Conservation (phyloP, 1,140 invertebrate genomes). For the Mylabris phalerata region DNA sequence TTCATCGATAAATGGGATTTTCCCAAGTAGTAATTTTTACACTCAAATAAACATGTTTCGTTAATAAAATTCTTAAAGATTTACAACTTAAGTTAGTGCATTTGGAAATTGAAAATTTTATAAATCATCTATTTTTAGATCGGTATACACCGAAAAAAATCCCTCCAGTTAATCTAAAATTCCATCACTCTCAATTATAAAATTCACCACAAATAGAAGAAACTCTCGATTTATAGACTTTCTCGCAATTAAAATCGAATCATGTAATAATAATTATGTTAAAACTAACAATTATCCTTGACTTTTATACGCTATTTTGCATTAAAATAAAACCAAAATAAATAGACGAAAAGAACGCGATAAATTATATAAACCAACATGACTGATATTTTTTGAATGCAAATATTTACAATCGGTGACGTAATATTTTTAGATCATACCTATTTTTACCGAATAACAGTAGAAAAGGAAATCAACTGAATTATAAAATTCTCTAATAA, state of each 20-base stretch:
- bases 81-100: too few species aligned
- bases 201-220: too few species aligned
- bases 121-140: neutral
- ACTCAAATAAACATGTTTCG: too few species aligned
- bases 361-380: constrained; percentile 3
- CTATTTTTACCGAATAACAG: constrained; percentile 5
- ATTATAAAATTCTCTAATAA: neutral
- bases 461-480: constrained; percentile 1
- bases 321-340: neutral
- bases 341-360: neutral
- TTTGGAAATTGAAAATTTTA: too few species aligned
- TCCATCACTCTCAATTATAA: too few species aligned
- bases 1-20: too few species aligned
- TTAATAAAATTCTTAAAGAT: too few species aligned
- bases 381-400: constrained; percentile 5
- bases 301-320: neutral
- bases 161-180: too few species aligned
- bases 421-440: constrained; percentile 8
- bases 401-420: constrained; percentile 14
- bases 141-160: too few species aligned
- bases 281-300: neutral
- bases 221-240: too few species aligned
- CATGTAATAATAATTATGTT: neutral
- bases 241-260: too few species aligned
- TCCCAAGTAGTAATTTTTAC: too few species aligned